These are phyloP conservation scores for Drosophila truncata DNA, from an alignment of 1,140 invertebrate genomes.

Conservation along the genomic window DNA sequence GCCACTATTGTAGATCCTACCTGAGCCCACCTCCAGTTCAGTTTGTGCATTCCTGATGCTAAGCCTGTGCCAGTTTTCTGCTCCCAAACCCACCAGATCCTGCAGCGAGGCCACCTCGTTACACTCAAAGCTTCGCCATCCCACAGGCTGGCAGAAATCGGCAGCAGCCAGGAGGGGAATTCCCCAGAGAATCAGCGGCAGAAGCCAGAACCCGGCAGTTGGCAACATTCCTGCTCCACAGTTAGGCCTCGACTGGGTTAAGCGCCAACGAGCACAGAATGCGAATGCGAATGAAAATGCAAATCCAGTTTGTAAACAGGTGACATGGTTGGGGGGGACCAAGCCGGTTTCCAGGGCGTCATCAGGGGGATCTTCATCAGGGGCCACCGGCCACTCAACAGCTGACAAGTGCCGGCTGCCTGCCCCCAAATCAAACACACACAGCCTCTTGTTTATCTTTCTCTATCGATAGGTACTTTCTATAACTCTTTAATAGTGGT, in stretches of 20 bases:
- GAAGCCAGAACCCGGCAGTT: constrained; percentile 20
- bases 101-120: constrained; percentile 55
- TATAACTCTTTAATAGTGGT: constrained; percentile 77
- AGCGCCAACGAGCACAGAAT: constrained; percentile 18
- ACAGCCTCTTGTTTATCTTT: constrained; percentile 31
- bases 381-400: constrained; percentile 29
- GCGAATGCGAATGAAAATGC: constrained; percentile 30
- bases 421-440: constrained; percentile 31
- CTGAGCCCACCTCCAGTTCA: constrained; percentile 36
- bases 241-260: constrained; percentile 49
- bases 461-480: constrained; percentile 56
- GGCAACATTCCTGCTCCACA: constrained; percentile 58
- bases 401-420: constrained; percentile 41
- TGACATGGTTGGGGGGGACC: background rate
- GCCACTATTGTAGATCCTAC: background rate
- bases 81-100: constrained; percentile 34
- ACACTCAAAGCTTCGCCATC: constrained; percentile 60
- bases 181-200: constrained; percentile 28
- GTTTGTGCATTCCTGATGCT: constrained; percentile 50
- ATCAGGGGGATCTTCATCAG: constrained; percentile 7
- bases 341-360: constrained; percentile 52
- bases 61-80: constrained; percentile 47
- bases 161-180: constrained; percentile 9
- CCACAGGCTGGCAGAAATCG: constrained; percentile 50
- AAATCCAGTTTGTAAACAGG: constrained; percentile 42